Percentiles rank a stretch among this genome's conserved stretches.
Evolutionary conservation across 2,888 invertebrate species (phyloP).

Genomic region (Nebria brevicollis): DNA sequence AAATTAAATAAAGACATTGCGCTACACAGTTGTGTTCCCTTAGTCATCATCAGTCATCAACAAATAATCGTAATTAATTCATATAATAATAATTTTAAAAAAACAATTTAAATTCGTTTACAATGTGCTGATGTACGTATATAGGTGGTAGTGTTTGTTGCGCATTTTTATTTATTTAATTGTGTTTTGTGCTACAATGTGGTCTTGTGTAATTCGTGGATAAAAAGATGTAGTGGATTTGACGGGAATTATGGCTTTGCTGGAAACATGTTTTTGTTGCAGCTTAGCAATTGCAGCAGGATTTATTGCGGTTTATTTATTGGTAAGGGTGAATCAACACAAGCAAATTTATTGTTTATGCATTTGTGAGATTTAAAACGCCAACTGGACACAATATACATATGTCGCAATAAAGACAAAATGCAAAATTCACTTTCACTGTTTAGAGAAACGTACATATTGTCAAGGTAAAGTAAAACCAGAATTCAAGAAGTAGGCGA

Average conservation of each 20-base stretch:
- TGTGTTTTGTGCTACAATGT: neutral
- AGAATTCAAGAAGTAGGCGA: constrained; percentile 39
- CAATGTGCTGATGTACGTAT: too few species aligned
- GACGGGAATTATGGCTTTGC: constrained; percentile 59
- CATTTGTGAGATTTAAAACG: constrained; percentile 4
- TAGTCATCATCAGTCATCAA: neutral
- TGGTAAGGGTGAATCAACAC: constrained; percentile 58
- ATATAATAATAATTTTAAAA: neutral
- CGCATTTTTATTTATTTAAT: too few species aligned
- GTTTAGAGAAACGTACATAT: constrained; percentile 40
- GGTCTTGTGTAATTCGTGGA: neutral
- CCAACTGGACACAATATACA: constrained; percentile 13
- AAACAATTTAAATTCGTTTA: too few species aligned
- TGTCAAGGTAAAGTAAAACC: constrained; percentile 46
- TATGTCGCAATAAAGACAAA: constrained; percentile 42
- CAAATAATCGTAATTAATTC: neutral
- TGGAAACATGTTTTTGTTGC: constrained; percentile 63
- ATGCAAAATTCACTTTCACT: constrained; percentile 45
- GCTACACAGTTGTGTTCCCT: constrained; percentile 11
- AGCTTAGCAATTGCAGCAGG: constrained; percentile 63
- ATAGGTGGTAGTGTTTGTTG: too few species aligned
- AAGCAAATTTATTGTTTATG: neutral
- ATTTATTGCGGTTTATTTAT: constrained; percentile 63
- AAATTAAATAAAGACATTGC: constrained; percentile 33
- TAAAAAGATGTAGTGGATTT: constrained; percentile 10